Percentiles rank a stretch among this genome's conserved stretches.
These are phyloP conservation scores for Tipula unca DNA, from an alignment of 2,888 invertebrate species.

Conservation along the genomic window DNA sequence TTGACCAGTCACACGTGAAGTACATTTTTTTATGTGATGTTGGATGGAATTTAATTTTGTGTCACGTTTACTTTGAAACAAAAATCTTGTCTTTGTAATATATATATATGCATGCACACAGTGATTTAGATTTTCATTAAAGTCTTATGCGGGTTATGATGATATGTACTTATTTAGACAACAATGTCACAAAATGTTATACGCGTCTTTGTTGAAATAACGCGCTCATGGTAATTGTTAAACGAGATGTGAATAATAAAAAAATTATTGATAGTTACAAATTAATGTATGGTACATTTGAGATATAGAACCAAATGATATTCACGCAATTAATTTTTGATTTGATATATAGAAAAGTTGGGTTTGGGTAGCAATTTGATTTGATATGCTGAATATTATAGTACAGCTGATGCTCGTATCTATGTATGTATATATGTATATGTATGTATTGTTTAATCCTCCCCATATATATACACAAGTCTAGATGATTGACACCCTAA, in stretches of 20 bases:
- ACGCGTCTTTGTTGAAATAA: background rate
- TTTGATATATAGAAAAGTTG: background rate
- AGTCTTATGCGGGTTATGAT: background rate
- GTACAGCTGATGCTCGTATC: background rate
- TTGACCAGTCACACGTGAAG: conserved; percentile 8
- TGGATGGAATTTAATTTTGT: background rate
- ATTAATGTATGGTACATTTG: background rate
- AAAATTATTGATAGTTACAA: background rate
- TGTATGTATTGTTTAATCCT: background rate
- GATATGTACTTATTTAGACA: background rate
- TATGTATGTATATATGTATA: too few relatives aligned
- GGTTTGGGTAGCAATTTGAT: background rate
- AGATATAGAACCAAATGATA: background rate
- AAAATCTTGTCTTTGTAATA: background rate
- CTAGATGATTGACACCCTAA: background rate
- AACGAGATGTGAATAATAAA: conserved; percentile 8
- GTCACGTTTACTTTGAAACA: background rate
- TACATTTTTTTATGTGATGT: background rate
- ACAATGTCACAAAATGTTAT: background rate
- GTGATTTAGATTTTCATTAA: background rate
- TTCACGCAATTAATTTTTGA: background rate
- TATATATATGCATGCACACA: background rate
- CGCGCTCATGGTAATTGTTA: background rate
- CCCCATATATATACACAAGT: background rate
- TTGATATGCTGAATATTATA: background rate